Evolutionary conservation across 2,797 vertebrate species (phyloP).

Genomic region (Calcarius lapponicus): DNA sequence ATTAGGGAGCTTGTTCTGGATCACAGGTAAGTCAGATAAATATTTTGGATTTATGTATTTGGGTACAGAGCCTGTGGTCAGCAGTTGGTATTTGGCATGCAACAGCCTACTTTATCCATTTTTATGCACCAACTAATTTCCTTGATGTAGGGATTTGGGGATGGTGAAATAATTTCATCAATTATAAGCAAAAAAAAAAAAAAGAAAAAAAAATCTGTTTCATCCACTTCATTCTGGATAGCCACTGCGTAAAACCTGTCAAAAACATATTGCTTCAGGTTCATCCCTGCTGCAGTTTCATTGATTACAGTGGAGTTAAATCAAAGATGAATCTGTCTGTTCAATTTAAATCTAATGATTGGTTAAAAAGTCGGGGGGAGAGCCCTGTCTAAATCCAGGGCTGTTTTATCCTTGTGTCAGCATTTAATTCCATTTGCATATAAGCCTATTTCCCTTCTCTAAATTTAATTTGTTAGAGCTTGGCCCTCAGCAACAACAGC

Average conservation of each 20-base stretch:
- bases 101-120: conserved; percentile 25
- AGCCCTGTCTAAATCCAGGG: conserved; percentile 67
- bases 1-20: not conserved
- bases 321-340: conserved; percentile 63
- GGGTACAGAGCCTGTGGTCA: conserved; percentile 28
- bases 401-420: conserved; percentile 76
- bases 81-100: conserved; percentile 36
- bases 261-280: conserved; percentile 41
- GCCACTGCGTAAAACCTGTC: conserved; percentile 45
- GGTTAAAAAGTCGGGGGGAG: conserved; percentile 53
- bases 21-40: conserved; percentile 44
- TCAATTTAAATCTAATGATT: conserved; percentile 72
- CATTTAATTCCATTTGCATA: conserved; percentile 78
- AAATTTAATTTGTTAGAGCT: conserved; percentile 76
- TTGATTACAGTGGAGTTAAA: conserved; percentile 60
- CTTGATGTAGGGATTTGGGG: conserved; percentile 62
- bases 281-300: conserved; percentile 45
- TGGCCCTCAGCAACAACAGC: conserved; percentile 68
- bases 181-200: conserved; percentile 36
- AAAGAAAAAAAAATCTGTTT: conserved; percentile 29
- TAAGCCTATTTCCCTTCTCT: conserved; percentile 72
- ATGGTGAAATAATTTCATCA: conserved; percentile 67
- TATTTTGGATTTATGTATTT: not conserved
- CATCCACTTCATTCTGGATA: conserved; percentile 62
- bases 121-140: conserved; percentile 57